phyloP scores from a whole-genome alignment of 2,113 vertebrate species.

The Pteropus alecto region DNA sequence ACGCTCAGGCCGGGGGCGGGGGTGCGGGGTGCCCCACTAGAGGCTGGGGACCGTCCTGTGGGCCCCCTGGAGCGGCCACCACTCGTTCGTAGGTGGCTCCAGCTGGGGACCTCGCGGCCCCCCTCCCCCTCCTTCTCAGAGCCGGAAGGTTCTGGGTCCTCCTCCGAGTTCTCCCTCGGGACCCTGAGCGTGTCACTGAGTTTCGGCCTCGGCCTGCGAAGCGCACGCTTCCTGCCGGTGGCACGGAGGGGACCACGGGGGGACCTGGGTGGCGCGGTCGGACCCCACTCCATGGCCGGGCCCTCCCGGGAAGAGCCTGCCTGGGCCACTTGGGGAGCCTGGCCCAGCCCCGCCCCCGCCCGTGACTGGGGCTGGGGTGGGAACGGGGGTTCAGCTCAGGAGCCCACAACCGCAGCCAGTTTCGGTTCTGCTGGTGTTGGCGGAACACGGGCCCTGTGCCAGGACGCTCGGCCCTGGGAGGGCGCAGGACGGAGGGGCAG shows the following conservation, averaged over 20 bases:
- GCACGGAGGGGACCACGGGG: too few species aligned
- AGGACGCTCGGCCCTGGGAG: neutral
- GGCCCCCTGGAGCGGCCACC: neutral
- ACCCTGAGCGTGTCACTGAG: neutral
- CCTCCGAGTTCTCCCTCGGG: neutral
- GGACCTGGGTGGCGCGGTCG: rapidly evolving
- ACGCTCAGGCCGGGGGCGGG: too few species aligned
- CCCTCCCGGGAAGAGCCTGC: neutral
- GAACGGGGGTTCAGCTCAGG: neutral
- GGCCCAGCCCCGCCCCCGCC: rapidly evolving
- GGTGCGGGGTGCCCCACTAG: rapidly evolving
- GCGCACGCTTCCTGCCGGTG: neutral
- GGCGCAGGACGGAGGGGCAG: neutral
- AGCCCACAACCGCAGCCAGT: neutral
- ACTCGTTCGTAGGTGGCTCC: neutral
- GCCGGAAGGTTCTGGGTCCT: neutral
- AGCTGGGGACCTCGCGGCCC: neutral
- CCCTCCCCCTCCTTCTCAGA: neutral
- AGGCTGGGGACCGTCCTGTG: neutral
- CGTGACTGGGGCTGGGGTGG: neutral
- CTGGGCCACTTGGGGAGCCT: neutral
- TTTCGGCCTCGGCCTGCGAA: neutral
- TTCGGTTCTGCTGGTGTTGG: conserved; percentile 32
- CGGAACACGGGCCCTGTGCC: neutral
- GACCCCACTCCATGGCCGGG: neutral